These are phyloP conservation scores for Strongylocentrotus purpuratus DNA, from an alignment of 35 echinoderm and acorn worm species.

Conservation along the genomic window DNA sequence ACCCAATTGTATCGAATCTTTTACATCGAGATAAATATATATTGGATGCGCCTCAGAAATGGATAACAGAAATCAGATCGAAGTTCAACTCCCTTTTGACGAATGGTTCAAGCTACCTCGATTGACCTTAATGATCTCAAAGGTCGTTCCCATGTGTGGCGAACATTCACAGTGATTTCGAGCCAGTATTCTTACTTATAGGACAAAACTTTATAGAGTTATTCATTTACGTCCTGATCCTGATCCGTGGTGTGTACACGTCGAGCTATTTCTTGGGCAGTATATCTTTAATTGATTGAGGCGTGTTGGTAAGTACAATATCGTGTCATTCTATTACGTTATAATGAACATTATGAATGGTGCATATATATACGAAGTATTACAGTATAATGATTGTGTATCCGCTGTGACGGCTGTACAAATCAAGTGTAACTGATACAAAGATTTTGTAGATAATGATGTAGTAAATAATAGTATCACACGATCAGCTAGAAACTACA, in stretches of 20 bases:
- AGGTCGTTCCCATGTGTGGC: not conserved
- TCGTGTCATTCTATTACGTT: too few species aligned
- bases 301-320: too few species aligned
- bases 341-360: too few species aligned
- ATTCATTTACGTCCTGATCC: not conserved
- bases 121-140: not conserved
- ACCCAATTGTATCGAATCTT: too few species aligned
- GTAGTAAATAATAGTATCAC: too few species aligned
- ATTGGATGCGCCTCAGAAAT: not conserved
- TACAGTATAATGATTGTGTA: too few species aligned
- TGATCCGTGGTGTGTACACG: not conserved
- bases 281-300: not conserved
- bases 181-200: not conserved
- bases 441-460: too few species aligned
- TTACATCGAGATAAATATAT: too few species aligned
- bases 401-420: too few species aligned
- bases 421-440: too few species aligned
- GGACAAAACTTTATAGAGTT: not conserved
- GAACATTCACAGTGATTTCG: not conserved
- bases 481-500: too few species aligned
- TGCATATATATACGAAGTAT: too few species aligned
- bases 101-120: not conserved
- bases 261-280: not conserved
- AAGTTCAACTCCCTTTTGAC: not conserved
- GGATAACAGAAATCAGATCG: slow-evolving; percentile 24